Evolutionary conservation across 2,888 invertebrate species (phyloP), one percentile per base, ranked within the genome.

Genomic region (Rugalucina vietnamica): DNA sequence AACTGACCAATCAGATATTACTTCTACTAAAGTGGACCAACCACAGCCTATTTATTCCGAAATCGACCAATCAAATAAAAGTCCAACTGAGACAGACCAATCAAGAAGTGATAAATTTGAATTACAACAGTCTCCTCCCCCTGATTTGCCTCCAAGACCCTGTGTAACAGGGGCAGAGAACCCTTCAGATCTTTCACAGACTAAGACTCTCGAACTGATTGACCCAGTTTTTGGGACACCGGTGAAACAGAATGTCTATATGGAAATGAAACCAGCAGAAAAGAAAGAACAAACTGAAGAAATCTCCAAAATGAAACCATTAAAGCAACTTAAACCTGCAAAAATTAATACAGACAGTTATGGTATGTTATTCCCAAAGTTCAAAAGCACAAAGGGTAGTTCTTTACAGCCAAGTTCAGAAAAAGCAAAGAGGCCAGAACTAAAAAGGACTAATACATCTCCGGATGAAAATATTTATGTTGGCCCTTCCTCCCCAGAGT

Each of bases 321-420:
- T 37, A n/a, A n/a, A n/a, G n/a, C n/a, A n/a, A n/a, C n/a, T n/a
- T n/a, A n/a, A n/a, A n/a, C 65, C 32, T 29, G 21, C 34, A 34
- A 72, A 81, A 21, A 50, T 34, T 39, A 76, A 73, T 70, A 69
- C 79, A 32, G 87, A 87, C 54, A 73, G 77, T 36, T 87, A 87
- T 78, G 87, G 72, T 14, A 85, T 85, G 37, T 79, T 87, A 3
- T 87, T 85, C 39, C 87, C 85, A 65, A 85, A 87, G 27, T 81
- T 85, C 8, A 85, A 79, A 36, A 85, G 82, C 54, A 76, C 37
- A 8, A 72, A 72, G 18, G 65, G 65, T 34, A 65, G 34, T 34
- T 72, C 72, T 43, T 57, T n/a, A 27, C 73, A 74, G 10, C 24
- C 27, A 1, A 84, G 70, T 65, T n/a, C 74, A 32, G 49, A 71